Conservation (phyloP, 2,888 invertebrate genomes). For the Agrochola circellaris region DNA sequence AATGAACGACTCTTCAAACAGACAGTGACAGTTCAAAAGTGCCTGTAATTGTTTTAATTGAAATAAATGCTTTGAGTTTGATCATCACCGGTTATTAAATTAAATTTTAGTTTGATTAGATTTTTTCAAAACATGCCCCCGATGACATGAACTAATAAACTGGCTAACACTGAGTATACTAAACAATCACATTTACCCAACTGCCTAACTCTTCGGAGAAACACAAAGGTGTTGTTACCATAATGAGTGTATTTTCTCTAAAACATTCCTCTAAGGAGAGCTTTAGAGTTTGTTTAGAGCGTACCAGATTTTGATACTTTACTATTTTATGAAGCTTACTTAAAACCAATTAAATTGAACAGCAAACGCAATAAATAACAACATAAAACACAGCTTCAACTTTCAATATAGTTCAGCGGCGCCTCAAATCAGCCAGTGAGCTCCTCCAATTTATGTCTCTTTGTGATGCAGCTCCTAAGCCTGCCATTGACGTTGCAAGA, state of each 20-base stretch:
- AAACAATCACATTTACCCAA: background rate
- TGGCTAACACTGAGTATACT: background rate
- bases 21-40: too few relatives aligned
- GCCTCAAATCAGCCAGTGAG: slow-evolving; percentile 25
- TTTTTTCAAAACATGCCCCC: background rate
- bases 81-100: background rate
- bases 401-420: background rate
- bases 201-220: background rate
- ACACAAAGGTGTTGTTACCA: background rate
- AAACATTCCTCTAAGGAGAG: too few relatives aligned
- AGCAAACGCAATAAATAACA: background rate
- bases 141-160: background rate
- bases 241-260: background rate
- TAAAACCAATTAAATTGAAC: background rate
- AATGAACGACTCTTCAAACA: too few relatives aligned
- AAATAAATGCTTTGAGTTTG: too few relatives aligned
- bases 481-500: slow-evolving; percentile 67
- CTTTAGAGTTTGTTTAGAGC: background rate
- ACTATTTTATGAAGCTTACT: background rate
- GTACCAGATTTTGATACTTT: background rate
- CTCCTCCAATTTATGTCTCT: slow-evolving; percentile 71
- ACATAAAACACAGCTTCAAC: background rate
- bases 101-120: background rate
- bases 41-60: too few relatives aligned
- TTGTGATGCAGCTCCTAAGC: slow-evolving; percentile 66